Base-by-base conservation (phyloP, 53 echinoderm and acorn worm genomes). In the Glandiceps talaboti region DNA sequence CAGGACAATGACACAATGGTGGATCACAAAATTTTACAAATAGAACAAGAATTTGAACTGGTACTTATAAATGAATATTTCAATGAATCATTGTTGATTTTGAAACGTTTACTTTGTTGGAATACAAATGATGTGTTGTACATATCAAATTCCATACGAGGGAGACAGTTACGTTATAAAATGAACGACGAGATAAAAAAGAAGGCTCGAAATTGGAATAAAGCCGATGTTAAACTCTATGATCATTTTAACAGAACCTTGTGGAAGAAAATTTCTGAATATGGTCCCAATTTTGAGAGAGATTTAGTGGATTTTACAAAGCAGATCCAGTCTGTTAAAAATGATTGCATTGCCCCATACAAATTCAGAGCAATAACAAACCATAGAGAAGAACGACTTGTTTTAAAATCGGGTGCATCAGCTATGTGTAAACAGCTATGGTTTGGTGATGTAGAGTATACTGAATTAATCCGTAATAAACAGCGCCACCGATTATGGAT, bases 221-320 rank as follows among this genome's bases (percentile, higher is more conserved):
- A 79, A 26, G 90, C 86, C 0, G 94, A 90, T 77, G 84, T 32
- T 14, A 77, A 79, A 30, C 80, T 93, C 28, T 94, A 94, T 45
- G 81, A 88, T 1, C 86, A 91, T 32, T 94, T 94, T 83, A 94
- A 94, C 88, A 80, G 75, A 72, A 88, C 94, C 10, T 85, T 94
- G 12, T 94, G 94, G 94, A 82, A 74, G 73, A 88, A 83, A 75
- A 83, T 94, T 27, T 30, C 25, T 1, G 83, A 86, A 25, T 91
- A 91, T 33, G 94, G 94, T 0, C 85, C 94, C 0, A 77, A 82
- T 10, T 94, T 94, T 45, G 73, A 88, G 31, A 31, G 73, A 29
- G 93, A 93, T 45, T 78, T 93, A 27, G 80, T 32, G 32, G 74
- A 84, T 1, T 94, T 94, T 81, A 80, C 79, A 0, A 45, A 31